Base-by-base conservation (phyloP, 2,797 vertebrate species). In the Falco biarmicus region DNA sequence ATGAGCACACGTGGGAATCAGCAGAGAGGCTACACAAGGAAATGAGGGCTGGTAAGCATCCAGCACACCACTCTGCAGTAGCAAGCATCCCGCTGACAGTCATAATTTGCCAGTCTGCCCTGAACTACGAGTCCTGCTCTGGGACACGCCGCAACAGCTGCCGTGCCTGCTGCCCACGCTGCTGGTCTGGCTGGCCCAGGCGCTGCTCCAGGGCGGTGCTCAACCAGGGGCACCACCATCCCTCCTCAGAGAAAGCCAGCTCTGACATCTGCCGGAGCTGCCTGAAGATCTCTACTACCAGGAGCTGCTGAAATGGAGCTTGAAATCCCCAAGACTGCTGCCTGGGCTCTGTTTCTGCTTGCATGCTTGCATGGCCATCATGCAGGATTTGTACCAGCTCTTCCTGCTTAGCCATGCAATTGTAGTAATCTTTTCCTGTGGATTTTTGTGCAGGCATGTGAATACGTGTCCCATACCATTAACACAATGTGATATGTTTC, bases 121-220 rank as follows among this genome's bases (percentile, higher is more conserved):
- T 0, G 3, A 76, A 6, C 32, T 43, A 21, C 0, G 1, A 47
- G 31, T 5, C 20, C 13, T 47, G 24, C 31, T 41, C 21, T 43
- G 56, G 50, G 34, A 63, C 34, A 10, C 0, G 0, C 11, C 13
- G 1, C 2, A 5, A 5, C 0, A 1, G 26, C 74, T 89, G 26
- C 66, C 2, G 0, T 43, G 59, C 15, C 51, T 53, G 70, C 76
- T 84, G 63, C 43, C 37, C 24, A 26, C 3, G 0, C 4, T 31
- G 39, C 29, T 57, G 50, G 24, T 26, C 4, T 1, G 10, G 39
- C 34, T 76, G 68, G 26, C n/a, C 59, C 8, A 34, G 45, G 57
- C 19, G 18, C 26, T 66, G 26, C 29, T 57, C 21, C 4, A 5
- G 57, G 51, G 32, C 4, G 1, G 9, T 45, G 37, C 66, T 93